Evolutionary conservation across 2,113 vertebrate species (phyloP).

Genomic region (Aleadryas rufinucha): DNA sequence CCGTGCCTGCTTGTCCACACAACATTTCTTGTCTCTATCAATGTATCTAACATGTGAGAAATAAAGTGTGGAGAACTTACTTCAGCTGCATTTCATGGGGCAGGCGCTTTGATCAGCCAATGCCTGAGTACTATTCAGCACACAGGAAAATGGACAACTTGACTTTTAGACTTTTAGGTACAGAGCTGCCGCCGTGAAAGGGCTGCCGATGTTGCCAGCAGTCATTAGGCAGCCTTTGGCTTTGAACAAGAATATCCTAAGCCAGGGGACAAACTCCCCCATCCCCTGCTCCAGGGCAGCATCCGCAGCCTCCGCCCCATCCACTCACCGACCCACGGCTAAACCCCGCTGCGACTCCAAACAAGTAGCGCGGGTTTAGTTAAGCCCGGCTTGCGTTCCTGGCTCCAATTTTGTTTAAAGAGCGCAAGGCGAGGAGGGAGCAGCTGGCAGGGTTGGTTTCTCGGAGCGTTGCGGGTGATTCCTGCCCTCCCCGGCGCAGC

Average conservation of each 20-base stretch:
- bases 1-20: not conserved
- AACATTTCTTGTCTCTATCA: not conserved
- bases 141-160: not conserved
- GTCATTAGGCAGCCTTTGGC: slow-evolving; percentile 20
- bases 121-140: not conserved
- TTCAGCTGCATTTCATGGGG: slow-evolving; percentile 30
- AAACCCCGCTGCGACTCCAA: not conserved
- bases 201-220: not conserved
- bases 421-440: not conserved
- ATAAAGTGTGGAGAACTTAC: slow-evolving; percentile 41
- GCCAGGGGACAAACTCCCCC: not conserved
- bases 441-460: not conserved
- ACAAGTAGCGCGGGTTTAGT: not conserved
- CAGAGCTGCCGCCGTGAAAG: not conserved
- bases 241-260: not conserved
- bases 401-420: not conserved
- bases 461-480: not conserved
- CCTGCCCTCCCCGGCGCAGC: not conserved
- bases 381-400: not conserved
- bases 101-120: slow-evolving; percentile 38
- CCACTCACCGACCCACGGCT: accelerated
- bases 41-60: slow-evolving; percentile 21
- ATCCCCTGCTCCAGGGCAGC: not conserved
- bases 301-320: not conserved
- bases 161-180: not conserved